Evolutionary conservation across 2,888 invertebrate species (phyloP), one percentile per base, ranked within the genome.

Genomic region (Mylabris sibirica): DNA sequence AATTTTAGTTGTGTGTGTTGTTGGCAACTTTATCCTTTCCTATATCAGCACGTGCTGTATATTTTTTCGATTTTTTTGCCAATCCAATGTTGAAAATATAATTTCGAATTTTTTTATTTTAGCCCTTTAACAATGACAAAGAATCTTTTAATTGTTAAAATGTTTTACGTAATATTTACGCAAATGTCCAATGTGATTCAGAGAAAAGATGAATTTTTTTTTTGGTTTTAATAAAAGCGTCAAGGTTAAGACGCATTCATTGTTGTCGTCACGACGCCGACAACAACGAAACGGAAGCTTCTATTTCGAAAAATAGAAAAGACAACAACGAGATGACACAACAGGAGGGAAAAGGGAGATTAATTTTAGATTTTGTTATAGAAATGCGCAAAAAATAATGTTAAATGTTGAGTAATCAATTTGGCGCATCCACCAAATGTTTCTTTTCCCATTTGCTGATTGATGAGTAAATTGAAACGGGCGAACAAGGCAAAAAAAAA

Each of bases 381-480:
- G 4, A 49, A 9, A 20, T 44, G 49, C 11, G 20, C 20, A 49
- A 22, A 49, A 49, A 49, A 20, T n/a, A 9, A 3, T 41, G 41
- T 41, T 41, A 44, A 4, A 1, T 3, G 11, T 20, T 53, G 53
- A 24, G 9, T 53, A 53, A 53, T 24, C 17, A 3, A 2, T 12
- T 53, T 53, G 53, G 53, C 53, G 53, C 53, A 5, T 53, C 53
- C 53, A 53, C 53, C 53, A 53, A 53, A 53, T 49, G 20, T 49
- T 49, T 12, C 20, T 20, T 20, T 17, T 49, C 20, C 20, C 1
- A 1, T 49, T 11, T 9, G 17, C 20, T 17, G 9, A 17, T 49
- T 20, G 20, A 49, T 17, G 20, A 9, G 49, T 49, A 49, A 6
- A 49, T 49, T 22, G 20, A 20, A 30, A 30, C 30, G 8, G 30